Base-by-base conservation (phyloP, 2,888 invertebrate species). In the Sinhomidia bicolor region DNA sequence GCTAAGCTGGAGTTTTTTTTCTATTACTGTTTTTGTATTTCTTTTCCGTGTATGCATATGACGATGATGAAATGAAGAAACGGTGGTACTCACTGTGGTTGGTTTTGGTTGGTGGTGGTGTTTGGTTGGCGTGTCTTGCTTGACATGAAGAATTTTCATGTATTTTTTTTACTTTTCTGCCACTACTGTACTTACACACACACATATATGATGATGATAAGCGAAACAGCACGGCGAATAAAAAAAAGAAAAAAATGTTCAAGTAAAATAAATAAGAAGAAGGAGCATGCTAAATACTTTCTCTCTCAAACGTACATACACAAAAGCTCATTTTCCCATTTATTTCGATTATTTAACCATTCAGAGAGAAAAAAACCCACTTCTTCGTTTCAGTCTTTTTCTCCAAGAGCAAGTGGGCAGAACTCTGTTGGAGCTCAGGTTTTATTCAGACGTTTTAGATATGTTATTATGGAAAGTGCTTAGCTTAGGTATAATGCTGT, bases 111-210 rank as follows among this genome's bases (percentile, higher is more conserved):
- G n/a, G n/a, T n/a, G n/a, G 5, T 41, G 41, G 41, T 17, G 54
- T 54, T 54, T 54, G 54, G 54, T 54, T 54, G 54, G 44, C 62
- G 44, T 80, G 80, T 80, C 60, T 60, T 36, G 20, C 62, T 57
- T 80, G 80, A 80, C 62, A 62, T 80, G 60, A 41, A 44, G 80
- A 80, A 80, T 80, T 80, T 54, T 62, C 62, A 9, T 76, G 74
- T n/a, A n/a, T n/a, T 74, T 74, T 74, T 74, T 74, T 54, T 14
- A 12, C 54, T 54, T 54, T 54, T 5, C 54, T 54, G 17, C 54
- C 23, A 74, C 47, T 74, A 44, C 74, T n/a, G 68, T 68, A 36
- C 54, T 54, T 54, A 54, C 54, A 54, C 51, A 51, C 51, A 12
- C 54, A 54, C 54, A 54, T 51, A 51, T n/a, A n/a, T n/a, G n/a